phyloP scores from a whole-genome alignment of 1,140 invertebrate species.

The Drosophila baimaii region DNA sequence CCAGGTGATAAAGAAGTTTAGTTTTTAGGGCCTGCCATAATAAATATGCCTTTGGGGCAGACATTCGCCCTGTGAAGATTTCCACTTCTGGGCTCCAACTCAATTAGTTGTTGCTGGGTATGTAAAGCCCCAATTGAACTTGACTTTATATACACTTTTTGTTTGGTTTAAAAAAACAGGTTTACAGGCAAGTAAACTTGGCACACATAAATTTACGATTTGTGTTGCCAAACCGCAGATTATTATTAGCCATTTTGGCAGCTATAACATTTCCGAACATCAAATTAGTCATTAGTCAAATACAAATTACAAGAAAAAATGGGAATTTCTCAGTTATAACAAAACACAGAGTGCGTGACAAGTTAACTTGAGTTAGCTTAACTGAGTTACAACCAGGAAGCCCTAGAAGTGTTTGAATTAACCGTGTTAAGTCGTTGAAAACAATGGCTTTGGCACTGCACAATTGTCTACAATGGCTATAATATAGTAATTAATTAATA shows the following conservation, averaged over 20 bases:
- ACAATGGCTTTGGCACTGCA: slow-evolving; percentile 28
- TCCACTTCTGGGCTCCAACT: background rate
- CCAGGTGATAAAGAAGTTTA: slow-evolving; percentile 29
- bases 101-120: slow-evolving; percentile 30
- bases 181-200: slow-evolving; percentile 46
- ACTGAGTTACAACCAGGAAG: slow-evolving; percentile 16
- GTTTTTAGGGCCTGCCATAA: slow-evolving; percentile 37
- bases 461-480: background rate
- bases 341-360: slow-evolving; percentile 1
- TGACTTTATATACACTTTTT: slow-evolving; percentile 20
- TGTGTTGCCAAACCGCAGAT: slow-evolving; percentile 24
- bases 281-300: slow-evolving; percentile 34
- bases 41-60: slow-evolving; percentile 37
- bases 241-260: slow-evolving; percentile 25
- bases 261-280: slow-evolving; percentile 16
- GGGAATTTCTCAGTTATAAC: slow-evolving; percentile 4
- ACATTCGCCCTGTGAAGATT: background rate
- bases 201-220: slow-evolving; percentile 51
- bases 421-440: slow-evolving; percentile 32
- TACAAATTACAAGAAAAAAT: background rate
- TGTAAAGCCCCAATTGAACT: slow-evolving; percentile 42
- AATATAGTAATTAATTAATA: slow-evolving; percentile 7
- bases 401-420: slow-evolving; percentile 18
- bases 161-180: slow-evolving; percentile 13
- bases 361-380: background rate